These are phyloP conservation scores for Climacteris rufus DNA, from an alignment of 2,113 vertebrate species.

Conservation along the genomic window DNA sequence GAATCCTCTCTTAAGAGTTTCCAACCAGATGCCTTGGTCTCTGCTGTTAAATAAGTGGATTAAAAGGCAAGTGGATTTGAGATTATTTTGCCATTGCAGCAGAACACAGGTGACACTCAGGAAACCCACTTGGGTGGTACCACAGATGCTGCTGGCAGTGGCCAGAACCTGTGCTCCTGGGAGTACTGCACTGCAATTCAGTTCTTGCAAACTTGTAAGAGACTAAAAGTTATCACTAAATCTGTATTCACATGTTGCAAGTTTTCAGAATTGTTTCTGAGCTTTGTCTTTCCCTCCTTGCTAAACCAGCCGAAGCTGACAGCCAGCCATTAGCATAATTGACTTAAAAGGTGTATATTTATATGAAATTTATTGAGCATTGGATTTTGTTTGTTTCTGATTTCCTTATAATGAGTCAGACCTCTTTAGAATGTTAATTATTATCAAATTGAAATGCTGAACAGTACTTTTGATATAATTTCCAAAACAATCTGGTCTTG, in stretches of 20 bases:
- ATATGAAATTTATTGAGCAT: neutral
- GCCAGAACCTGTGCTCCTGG: neutral
- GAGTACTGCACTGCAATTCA: neutral
- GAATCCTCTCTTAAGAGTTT: neutral
- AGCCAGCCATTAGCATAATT: neutral
- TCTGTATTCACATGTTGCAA: neutral
- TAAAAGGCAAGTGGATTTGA: neutral
- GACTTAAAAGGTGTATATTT: neutral
- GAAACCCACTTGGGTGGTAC: neutral
- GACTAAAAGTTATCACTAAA: neutral
- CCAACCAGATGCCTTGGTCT: slow-evolving; percentile 1
- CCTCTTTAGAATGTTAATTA: neutral
- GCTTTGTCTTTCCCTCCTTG: neutral
- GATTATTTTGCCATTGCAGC: neutral
- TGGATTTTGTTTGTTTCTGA: neutral
- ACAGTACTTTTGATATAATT: neutral
- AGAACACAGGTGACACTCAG: neutral
- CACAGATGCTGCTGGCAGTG: neutral
- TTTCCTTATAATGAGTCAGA: neutral
- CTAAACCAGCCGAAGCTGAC: neutral
- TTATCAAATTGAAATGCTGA: neutral
- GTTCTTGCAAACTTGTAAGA: neutral
- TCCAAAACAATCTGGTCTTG: slow-evolving; percentile 2
- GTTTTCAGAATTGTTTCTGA: neutral
- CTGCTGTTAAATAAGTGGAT: neutral